Evolutionary conservation across 1,140 invertebrate genomes (phyloP).

Genomic region (Tetraneura akinire): DNA sequence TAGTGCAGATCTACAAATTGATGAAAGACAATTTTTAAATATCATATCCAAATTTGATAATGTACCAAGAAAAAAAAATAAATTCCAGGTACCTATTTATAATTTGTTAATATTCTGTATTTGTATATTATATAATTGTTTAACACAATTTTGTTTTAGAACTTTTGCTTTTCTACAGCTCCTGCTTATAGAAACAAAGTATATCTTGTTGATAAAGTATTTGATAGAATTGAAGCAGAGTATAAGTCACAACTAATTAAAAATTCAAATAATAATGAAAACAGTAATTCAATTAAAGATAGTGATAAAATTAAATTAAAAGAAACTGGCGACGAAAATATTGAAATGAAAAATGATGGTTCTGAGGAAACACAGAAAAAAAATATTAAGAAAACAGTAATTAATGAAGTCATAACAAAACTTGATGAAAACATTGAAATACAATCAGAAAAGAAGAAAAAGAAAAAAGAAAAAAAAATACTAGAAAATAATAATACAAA

Average conservation of each 20-base stretch:
- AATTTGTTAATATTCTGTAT: not conserved
- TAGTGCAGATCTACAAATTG: slow-evolving; percentile 63
- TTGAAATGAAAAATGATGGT: not conserved
- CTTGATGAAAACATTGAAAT: not conserved
- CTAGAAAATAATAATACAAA: slow-evolving; percentile 53
- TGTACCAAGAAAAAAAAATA: slow-evolving; percentile 63
- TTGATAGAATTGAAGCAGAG: slow-evolving; percentile 71
- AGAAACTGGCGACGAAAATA: not conserved
- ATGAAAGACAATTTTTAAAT: slow-evolving; percentile 69
- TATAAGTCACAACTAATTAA: slow-evolving; percentile 62
- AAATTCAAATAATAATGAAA: slow-evolving; percentile 42
- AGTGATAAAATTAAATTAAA: not conserved
- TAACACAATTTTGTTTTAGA: slow-evolving; percentile 58
- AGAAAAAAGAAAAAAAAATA: not conserved
- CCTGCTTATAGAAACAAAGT: slow-evolving; percentile 62
- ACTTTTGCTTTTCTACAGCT: slow-evolving; percentile 68
- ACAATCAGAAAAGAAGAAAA: not conserved
- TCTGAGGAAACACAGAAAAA: not conserved
- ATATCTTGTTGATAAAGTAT: slow-evolving; percentile 67
- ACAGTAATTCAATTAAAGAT: not conserved
- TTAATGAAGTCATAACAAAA: not conserved
- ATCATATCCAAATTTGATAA: slow-evolving; percentile 77
- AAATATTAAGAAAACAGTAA: not conserved
- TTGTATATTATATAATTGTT: slow-evolving; percentile 11
- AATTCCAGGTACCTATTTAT: slow-evolving; percentile 54